phyloP scores from a whole-genome alignment of 2,888 invertebrate species.

The Cancer borealis region DNA sequence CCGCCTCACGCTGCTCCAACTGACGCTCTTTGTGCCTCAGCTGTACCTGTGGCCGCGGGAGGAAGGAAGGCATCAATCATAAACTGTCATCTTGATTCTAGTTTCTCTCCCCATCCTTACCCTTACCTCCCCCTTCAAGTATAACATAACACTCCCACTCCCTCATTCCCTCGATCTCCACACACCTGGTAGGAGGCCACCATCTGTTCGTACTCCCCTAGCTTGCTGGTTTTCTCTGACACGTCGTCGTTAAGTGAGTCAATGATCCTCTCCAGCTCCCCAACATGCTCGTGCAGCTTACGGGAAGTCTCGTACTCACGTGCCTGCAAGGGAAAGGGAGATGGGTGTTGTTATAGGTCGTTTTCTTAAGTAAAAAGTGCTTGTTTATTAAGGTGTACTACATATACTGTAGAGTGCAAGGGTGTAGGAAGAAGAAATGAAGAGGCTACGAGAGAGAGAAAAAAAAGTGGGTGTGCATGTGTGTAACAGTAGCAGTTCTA shows the following conservation, averaged over 20 bases:
- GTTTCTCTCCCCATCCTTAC: not conserved
- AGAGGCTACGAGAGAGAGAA: not conserved
- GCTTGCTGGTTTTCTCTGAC: constrained; percentile 17
- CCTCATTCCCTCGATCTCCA: not conserved
- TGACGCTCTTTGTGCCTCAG: constrained; percentile 53
- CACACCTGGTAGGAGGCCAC: constrained; percentile 49
- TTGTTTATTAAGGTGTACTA: not conserved
- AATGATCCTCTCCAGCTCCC: constrained; percentile 30
- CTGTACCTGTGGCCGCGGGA: constrained; percentile 43
- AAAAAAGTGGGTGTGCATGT: not conserved
- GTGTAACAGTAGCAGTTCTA: not conserved
- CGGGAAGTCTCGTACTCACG: constrained; percentile 32
- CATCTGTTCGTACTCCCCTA: constrained; percentile 49
- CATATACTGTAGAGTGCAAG: not conserved
- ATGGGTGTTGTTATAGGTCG: not conserved
- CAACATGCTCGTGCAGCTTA: constrained; percentile 5
- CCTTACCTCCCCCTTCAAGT: not conserved
- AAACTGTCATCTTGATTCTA: not conserved
- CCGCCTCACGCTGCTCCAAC: constrained; percentile 49
- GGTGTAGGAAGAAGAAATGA: not conserved
- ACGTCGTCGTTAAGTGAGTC: constrained; percentile 52
- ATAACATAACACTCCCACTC: not conserved
- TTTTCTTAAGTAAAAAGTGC: no score
- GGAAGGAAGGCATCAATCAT: not conserved
- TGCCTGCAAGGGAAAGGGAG: not conserved